phyloP scores from a whole-genome alignment of 23 tunicate genomes.

The Diplosoma virens region DNA sequence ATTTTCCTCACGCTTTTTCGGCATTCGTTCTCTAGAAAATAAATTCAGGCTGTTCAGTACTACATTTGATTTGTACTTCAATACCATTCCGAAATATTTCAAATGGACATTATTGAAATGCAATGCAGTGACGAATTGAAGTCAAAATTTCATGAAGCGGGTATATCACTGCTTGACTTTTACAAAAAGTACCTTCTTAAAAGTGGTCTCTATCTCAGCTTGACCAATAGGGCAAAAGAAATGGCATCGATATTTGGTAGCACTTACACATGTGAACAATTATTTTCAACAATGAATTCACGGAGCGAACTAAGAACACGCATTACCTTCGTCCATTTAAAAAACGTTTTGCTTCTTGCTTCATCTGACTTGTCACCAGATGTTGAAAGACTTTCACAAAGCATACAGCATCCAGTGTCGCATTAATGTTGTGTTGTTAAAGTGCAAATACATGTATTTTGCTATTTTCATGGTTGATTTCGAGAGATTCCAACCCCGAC shows the following conservation, averaged over 20 bases:
- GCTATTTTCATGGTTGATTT: no score
- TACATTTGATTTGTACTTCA: constrained; percentile 53
- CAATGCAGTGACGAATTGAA: constrained; percentile 48
- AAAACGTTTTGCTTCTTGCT: constrained; percentile 36
- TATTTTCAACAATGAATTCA: constrained; percentile 60
- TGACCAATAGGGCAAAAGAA: constrained; percentile 32
- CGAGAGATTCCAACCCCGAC: no score
- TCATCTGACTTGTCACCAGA: no score
- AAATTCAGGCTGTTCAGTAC: constrained; percentile 53
- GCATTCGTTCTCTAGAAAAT: constrained; percentile 62
- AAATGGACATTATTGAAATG: constrained; percentile 61
- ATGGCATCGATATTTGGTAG: constrained; percentile 60
- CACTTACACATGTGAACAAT: constrained; percentile 49
- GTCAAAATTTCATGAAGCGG: constrained; percentile 23
- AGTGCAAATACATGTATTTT: no score
- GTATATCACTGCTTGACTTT: constrained; percentile 34
- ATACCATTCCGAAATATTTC: constrained; percentile 36
- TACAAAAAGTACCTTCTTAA: constrained; percentile 8
- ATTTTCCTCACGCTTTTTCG: constrained; percentile 50
- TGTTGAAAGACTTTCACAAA: no score
- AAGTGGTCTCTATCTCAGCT: constrained; percentile 2
- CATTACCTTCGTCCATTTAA: constrained; percentile 25
- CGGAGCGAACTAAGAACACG: constrained; percentile 58
- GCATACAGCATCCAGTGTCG: no score
- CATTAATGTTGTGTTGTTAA: no score